Evolutionary conservation across 2,113 vertebrate genomes (phyloP), one percentile per base, ranked within the genome.

Genomic region (Sciurus niger): DNA sequence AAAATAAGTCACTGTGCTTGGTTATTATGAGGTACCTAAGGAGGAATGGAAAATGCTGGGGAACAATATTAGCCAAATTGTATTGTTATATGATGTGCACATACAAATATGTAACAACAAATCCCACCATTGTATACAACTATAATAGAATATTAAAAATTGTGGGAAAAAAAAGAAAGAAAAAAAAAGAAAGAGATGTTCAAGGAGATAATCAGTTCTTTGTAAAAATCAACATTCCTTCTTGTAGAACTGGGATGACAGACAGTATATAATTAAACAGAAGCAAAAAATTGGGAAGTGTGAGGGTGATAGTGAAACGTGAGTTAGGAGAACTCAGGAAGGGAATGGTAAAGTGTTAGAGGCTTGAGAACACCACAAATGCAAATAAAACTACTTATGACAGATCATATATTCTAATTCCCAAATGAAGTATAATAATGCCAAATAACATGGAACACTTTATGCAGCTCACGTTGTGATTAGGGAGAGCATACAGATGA

Each of bases 271-370:
- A 89, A 65, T 30, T 63, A 91, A 93, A 78, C 4, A 84, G 40
- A 92, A 96, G 58, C 17, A 63, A 82, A 89, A 16, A 76, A 89
- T 53, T 93, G 25, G 40, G n/a, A 95, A 65, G 60, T 63, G 0
- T 89, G 60, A 80, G 22, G 0, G 18, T 72, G 17, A 28, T 58
- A 22, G 51, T 34, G 12, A 91, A 88, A 93, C 70, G 2, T 82
- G 65, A 78, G 34, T 37, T 91, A 18, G 24, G 6, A 82, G 76
- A 83, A 5, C 43, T 90, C 37, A 67, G 63, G 16, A 60, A 92
- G 37, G n/a, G 18, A 84, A 74, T 40, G 40, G 25, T 40, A 77
- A 92, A 13, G 24, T 89, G 18, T 79, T 80, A 87, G 60, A 67
- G n/a, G 55, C 13, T n/a, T 88, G 60, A 51, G 11, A 84, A 4